A percentile compares a stretch with the other conserved stretches of the same genome.
Evolutionary conservation across 2,888 invertebrate genomes (phyloP).

Genomic region (Anorthoa munda): DNA sequence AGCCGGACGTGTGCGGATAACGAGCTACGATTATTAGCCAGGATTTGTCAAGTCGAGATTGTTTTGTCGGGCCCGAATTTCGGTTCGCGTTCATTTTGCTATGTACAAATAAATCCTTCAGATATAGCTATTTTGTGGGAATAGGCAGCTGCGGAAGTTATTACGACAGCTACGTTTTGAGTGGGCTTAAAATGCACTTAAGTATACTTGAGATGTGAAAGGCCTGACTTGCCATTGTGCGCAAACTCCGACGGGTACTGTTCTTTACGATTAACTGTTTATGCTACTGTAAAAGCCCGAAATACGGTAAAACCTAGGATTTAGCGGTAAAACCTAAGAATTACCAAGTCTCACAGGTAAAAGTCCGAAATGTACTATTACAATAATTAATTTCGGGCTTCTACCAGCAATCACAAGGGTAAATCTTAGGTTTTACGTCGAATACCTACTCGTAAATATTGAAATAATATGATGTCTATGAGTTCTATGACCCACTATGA

Average conservation of each 20-base stretch:
- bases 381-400: no score
- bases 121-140: conserved; percentile 24
- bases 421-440: no score
- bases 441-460: no score
- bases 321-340: no score
- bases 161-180: conserved; percentile 25
- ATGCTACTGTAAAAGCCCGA: no score
- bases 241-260: not conserved
- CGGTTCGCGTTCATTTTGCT: conserved; percentile 39
- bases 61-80: conserved; percentile 65
- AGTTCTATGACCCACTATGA: no score
- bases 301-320: no score
- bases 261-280: not conserved
- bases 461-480: no score
- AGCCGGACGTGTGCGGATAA: conserved; percentile 68
- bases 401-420: no score
- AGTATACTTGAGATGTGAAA: not conserved
- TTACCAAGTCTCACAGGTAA: no score
- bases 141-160: conserved; percentile 31
- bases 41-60: conserved; percentile 72
- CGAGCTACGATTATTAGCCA: conserved; percentile 71
- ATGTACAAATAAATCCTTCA: conserved; percentile 56
- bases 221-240: not conserved
- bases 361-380: no score
- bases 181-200: conserved; percentile 5